Conservation (phyloP, 2,888 invertebrate species). For the Chrysolina haemoptera region DNA sequence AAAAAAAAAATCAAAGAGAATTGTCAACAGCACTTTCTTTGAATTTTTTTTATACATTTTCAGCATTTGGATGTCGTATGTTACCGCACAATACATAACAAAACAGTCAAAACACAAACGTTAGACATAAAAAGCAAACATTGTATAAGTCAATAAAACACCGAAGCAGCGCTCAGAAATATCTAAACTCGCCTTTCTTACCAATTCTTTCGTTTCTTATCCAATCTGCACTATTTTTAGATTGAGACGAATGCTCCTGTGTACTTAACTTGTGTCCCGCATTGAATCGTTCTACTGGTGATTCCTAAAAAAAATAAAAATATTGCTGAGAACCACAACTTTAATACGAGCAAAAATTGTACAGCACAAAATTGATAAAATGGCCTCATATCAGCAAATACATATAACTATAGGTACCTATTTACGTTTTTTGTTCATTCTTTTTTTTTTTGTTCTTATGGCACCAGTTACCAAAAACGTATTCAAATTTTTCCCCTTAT, state of each 20-base stretch:
- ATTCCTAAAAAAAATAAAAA: slow-evolving; percentile 66
- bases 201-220: slow-evolving; percentile 90
- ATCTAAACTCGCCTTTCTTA: slow-evolving; percentile 96
- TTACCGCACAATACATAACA: slow-evolving; percentile 38
- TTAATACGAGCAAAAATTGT: no score
- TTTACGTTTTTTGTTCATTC: no score
- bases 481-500: no score
- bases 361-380: no score
- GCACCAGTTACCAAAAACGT: no score
- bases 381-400: no score
- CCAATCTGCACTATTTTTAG: slow-evolving; percentile 82
- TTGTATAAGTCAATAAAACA: slow-evolving; percentile 35
- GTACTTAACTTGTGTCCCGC: slow-evolving; percentile 70
- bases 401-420: no score
- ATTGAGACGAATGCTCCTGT: slow-evolving; percentile 65
- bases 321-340: neutral
- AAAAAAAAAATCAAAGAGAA: neutral
- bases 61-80: neutral
- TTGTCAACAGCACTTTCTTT: neutral
- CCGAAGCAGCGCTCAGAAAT: slow-evolving; percentile 77
- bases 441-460: no score
- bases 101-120: slow-evolving; percentile 48
- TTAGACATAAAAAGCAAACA: slow-evolving; percentile 50
- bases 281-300: slow-evolving; percentile 65
- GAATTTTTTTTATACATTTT: neutral